Evolutionary conservation across 2,888 invertebrate species (phyloP).

Genomic region (Microplitis deprimator): DNA sequence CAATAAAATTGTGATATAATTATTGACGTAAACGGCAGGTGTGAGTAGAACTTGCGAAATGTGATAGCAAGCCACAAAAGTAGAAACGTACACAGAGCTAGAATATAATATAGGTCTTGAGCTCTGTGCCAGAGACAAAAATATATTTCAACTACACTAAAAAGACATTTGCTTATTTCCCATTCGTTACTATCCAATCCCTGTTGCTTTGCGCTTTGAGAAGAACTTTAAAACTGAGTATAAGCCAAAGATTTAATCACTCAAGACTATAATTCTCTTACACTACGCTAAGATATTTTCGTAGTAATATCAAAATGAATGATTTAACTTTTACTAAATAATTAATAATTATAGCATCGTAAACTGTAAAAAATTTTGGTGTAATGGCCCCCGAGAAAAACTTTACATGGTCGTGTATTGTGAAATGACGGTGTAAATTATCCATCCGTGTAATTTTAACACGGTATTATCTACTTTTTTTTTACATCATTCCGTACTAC

Average conservation of each 20-base stretch:
- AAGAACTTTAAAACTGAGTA: conserved; percentile 16
- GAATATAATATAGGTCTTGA: conserved; percentile 63
- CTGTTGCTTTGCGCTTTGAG: neutral
- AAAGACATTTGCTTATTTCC: neutral
- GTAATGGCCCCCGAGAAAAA: too few relatives aligned
- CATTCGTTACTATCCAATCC: neutral
- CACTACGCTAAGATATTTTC: neutral
- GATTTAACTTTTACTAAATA: neutral
- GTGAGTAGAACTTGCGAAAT: conserved; percentile 29
- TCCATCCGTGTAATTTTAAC: too few relatives aligned
- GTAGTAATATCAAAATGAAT: neutral
- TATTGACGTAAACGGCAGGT: conserved; percentile 10
- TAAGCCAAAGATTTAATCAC: conserved; percentile 24
- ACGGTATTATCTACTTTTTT: too few relatives aligned
- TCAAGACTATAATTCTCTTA: neutral
- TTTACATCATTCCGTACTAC: too few relatives aligned
- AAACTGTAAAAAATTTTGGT: neutral
- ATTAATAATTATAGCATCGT: neutral
- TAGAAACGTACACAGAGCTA: conserved; percentile 47
- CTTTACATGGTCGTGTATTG: too few relatives aligned
- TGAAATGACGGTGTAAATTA: too few relatives aligned
- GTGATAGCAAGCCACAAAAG: conserved; percentile 38
- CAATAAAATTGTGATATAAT: neutral
- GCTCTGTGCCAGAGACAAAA: conserved; percentile 69
- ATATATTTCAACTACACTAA: conserved; percentile 55